Conservation (phyloP, 2,888 invertebrate species). For the Globia sparganii region DNA sequence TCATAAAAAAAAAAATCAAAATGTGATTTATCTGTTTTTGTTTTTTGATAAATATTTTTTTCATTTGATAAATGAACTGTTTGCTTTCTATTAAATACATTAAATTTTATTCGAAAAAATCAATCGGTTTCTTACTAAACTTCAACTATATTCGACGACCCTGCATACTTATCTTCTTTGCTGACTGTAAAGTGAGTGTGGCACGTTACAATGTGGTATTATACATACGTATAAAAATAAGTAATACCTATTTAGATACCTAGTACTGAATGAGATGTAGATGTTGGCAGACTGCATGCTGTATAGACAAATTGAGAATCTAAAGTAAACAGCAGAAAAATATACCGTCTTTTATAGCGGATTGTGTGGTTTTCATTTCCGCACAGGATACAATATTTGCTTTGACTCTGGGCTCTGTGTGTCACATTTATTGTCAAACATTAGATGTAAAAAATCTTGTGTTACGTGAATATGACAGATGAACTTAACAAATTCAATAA, state of each 20-base stretch:
- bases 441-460: neutral
- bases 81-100: too few relatives aligned
- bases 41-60: too few relatives aligned
- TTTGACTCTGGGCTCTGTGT: neutral
- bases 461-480: neutral
- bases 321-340: constrained; percentile 7
- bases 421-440: neutral
- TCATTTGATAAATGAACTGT: too few relatives aligned
- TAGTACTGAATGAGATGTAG: neutral
- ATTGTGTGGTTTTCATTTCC: constrained; percentile 25
- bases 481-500: neutral
- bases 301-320: neutral
- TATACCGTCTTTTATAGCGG: neutral
- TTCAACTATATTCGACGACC: too few relatives aligned
- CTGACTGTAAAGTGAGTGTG: too few relatives aligned
- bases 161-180: too few relatives aligned
- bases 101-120: too few relatives aligned
- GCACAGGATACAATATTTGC: constrained; percentile 14
- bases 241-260: too few relatives aligned
- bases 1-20: too few relatives aligned
- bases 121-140: too few relatives aligned
- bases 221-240: neutral
- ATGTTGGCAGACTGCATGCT: neutral
- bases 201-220: too few relatives aligned
- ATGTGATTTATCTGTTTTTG: too few relatives aligned